Evolutionary conservation across 2,797 vertebrate species (phyloP).

Genomic region (Centropyge bicolor): DNA sequence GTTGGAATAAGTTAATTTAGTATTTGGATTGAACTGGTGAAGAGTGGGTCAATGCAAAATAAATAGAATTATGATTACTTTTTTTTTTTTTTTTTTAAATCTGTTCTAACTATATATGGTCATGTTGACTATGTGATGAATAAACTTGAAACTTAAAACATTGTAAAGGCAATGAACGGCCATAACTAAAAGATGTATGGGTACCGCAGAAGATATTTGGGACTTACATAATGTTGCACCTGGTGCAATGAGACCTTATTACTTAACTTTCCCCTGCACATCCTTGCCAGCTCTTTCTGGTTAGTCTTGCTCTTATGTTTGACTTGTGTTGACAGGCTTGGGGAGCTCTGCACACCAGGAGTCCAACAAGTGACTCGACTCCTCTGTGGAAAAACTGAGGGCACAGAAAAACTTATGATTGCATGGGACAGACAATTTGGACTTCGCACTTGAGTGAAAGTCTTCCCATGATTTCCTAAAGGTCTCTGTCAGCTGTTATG

Average conservation of each 20-base stretch:
- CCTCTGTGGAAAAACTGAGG: constrained; percentile 46
- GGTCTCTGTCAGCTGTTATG: constrained; percentile 28
- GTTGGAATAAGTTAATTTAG: not conserved
- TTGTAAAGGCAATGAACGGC: not conserved
- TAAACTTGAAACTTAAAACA: too few species aligned
- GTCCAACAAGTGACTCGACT: constrained; percentile 19
- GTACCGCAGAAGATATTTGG: not conserved
- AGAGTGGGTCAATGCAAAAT: not conserved
- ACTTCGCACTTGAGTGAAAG: constrained; percentile 36
- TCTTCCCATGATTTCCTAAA: constrained; percentile 37
- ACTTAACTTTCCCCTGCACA: not conserved
- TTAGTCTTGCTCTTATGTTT: not conserved
- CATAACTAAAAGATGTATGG: not conserved
- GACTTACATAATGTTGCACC: constrained; percentile 9
- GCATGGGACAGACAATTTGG: constrained; percentile 30
- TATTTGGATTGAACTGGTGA: not conserved
- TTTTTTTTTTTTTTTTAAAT: too few species aligned
- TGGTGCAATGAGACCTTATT: constrained; percentile 3
- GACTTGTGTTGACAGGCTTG: constrained; percentile 24
- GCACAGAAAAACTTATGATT: not conserved
- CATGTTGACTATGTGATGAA: too few species aligned
- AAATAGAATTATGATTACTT: too few species aligned
- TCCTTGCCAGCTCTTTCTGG: not conserved
- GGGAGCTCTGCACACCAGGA: constrained; percentile 4
- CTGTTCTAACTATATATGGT: too few species aligned